phyloP scores from a whole-genome alignment of 2,113 vertebrate species.

The Siniperca chuatsi region DNA sequence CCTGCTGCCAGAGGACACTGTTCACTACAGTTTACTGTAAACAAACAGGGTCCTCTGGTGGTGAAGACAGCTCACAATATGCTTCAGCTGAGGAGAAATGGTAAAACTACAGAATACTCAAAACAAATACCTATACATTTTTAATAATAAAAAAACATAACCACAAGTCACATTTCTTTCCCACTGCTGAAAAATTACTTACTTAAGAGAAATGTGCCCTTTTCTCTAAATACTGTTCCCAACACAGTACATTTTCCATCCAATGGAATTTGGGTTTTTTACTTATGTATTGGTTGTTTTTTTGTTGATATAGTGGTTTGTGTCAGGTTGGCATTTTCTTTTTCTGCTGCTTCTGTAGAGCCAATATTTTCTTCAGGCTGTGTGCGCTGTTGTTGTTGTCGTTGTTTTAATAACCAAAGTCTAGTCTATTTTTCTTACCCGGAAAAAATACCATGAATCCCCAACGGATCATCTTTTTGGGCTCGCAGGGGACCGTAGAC shows the following conservation, averaged over 20 bases:
- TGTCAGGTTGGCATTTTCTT: slow-evolving; percentile 12
- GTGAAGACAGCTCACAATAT: not conserved
- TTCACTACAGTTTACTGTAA: slow-evolving; percentile 6
- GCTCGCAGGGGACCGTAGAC: not conserved
- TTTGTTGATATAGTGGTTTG: slow-evolving; percentile 22
- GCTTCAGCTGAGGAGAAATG: not conserved
- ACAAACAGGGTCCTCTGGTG: slow-evolving; percentile 10
- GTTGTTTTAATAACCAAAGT: not conserved
- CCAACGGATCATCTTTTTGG: not conserved
- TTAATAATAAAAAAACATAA: not conserved
- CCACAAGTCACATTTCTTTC: not conserved
- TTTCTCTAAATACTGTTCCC: slow-evolving; percentile 11
- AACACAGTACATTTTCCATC: not conserved
- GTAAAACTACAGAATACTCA: not conserved
- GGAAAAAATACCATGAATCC: not conserved
- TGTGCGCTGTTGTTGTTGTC: slow-evolving; percentile 4
- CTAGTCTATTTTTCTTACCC: not conserved
- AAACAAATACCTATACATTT: not conserved
- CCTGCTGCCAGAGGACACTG: not conserved
- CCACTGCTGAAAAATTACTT: not conserved
- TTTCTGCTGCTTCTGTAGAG: slow-evolving; percentile 6
- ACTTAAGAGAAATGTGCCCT: slow-evolving; percentile 8
- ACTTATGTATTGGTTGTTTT: not conserved
- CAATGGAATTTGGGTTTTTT: not conserved
- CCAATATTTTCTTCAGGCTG: slow-evolving; percentile 6